Percentiles rank a stretch among this genome's conserved stretches.
phyloP scores from a whole-genome alignment of 2,888 invertebrate species.

The Zhuqinia jingwanae region DNA sequence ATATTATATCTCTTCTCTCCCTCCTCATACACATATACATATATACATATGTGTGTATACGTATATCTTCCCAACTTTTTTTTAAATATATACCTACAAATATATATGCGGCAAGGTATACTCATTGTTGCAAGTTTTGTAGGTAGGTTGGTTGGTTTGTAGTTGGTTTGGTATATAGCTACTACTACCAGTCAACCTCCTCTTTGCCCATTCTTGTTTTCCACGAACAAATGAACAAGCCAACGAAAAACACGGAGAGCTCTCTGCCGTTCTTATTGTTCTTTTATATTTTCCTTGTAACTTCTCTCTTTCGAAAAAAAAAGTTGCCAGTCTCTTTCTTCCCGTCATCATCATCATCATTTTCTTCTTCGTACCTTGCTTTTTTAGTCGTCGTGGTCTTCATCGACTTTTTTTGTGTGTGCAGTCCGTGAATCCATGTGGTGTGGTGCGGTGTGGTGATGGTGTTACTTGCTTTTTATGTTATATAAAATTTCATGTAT shows the following conservation, averaged over 20 bases:
- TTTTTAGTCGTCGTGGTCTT: too few species aligned
- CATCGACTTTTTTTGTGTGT: slow-evolving; percentile 64
- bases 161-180: too few species aligned
- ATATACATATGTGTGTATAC: slow-evolving; percentile 10
- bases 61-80: too few species aligned
- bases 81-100: too few species aligned
- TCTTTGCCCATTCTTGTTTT: slow-evolving; percentile 68
- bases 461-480: slow-evolving; percentile 33
- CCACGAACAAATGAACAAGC: slow-evolving; percentile 59
- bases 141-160: too few species aligned
- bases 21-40: slow-evolving; percentile 1
- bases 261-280: slow-evolving; percentile 68
- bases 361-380: too few species aligned
- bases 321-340: slow-evolving; percentile 38
- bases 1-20: slow-evolving; percentile 27
- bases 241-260: slow-evolving; percentile 55
- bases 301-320: slow-evolving; percentile 43
- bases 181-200: slow-evolving; percentile 35
- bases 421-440: slow-evolving; percentile 55
- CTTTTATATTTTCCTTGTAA: slow-evolving; percentile 54
- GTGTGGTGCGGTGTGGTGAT: slow-evolving; percentile 1
- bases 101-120: slow-evolving; percentile 14
- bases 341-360: slow-evolving; percentile 39
- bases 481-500: too few species aligned
- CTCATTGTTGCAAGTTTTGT: slow-evolving; percentile 11